Percentiles rank a stretch among this genome's conserved stretches.
Conservation (phyloP, 2,888 invertebrate genomes). For the Eupithecia pulchellata region DNA sequence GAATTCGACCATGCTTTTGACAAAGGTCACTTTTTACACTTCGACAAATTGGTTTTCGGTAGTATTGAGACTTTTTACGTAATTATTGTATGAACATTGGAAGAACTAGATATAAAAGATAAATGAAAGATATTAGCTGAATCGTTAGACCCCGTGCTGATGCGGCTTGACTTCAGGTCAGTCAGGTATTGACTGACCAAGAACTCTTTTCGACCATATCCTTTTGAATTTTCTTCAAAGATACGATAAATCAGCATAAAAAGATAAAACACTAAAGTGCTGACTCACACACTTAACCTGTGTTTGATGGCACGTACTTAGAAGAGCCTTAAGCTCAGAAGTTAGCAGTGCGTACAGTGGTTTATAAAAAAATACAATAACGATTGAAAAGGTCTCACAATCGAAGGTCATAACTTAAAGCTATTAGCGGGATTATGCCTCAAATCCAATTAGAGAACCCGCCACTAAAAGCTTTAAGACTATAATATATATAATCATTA, state of each 20-base stretch:
- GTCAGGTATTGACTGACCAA: too few relatives aligned
- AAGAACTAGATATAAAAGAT: background rate
- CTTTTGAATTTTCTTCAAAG: background rate
- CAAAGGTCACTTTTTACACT: background rate
- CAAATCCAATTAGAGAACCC: constrained; percentile 21
- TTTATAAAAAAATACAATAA: background rate
- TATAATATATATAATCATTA: constrained; percentile 18
- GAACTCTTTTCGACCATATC: background rate
- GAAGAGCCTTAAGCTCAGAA: background rate
- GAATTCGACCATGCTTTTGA: background rate
- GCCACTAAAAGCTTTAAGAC: constrained; percentile 17
- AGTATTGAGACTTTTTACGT: background rate
- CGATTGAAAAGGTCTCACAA: constrained; percentile 2
- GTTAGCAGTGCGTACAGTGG: too few relatives aligned
- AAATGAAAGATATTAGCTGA: background rate
- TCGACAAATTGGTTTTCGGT: background rate
- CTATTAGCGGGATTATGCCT: background rate
- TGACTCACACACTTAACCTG: too few relatives aligned
- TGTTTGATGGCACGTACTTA: background rate
- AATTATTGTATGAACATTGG: background rate
- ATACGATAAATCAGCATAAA: background rate
- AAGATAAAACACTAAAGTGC: background rate
- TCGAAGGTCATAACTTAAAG: constrained; percentile 5
- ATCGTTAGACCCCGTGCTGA: too few relatives aligned
- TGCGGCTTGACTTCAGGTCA: too few relatives aligned